Evolutionary conservation across 2,888 invertebrate species (phyloP).

Genomic region (Buathra laborator): DNA sequence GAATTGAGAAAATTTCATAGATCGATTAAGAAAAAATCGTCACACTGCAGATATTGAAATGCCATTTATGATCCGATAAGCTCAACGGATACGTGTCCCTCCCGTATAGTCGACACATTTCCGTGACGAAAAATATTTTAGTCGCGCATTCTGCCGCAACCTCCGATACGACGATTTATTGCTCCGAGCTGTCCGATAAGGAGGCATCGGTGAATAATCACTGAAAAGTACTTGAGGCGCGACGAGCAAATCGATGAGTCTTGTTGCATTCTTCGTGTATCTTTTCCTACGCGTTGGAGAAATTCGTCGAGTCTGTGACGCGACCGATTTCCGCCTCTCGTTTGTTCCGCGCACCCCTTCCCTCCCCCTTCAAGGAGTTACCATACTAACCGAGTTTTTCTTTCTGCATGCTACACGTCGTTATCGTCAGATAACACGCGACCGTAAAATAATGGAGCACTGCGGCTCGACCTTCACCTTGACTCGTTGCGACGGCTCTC

Average conservation of each 20-base stretch:
- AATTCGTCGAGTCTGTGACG: neutral
- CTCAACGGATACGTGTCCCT: too few species aligned
- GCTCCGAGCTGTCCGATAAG: neutral
- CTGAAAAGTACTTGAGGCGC: neutral
- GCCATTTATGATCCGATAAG: neutral
- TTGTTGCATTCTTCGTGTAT: neutral
- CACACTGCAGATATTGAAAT: neutral
- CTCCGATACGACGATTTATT: neutral
- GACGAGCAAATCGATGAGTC: neutral
- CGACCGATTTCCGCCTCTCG: neutral
- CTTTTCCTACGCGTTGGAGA: neutral
- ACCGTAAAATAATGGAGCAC: conserved; percentile 61
- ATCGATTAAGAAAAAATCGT: neutral
- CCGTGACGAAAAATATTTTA: neutral
- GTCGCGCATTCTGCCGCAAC: neutral
- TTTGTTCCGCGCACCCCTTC: neutral
- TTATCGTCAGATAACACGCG: conserved; percentile 61
- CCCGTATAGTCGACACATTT: neutral
- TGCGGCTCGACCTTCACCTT: conserved; percentile 62
- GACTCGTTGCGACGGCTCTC: conserved; percentile 32
- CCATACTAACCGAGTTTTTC: conserved; percentile 13
- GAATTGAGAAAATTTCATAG: neutral
- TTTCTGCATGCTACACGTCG: conserved; percentile 42
- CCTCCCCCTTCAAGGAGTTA: neutral
- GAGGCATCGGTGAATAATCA: neutral